Evolutionary conservation across 2,113 vertebrate genomes (phyloP).

Genomic region (Hypomesus transpacificus): DNA sequence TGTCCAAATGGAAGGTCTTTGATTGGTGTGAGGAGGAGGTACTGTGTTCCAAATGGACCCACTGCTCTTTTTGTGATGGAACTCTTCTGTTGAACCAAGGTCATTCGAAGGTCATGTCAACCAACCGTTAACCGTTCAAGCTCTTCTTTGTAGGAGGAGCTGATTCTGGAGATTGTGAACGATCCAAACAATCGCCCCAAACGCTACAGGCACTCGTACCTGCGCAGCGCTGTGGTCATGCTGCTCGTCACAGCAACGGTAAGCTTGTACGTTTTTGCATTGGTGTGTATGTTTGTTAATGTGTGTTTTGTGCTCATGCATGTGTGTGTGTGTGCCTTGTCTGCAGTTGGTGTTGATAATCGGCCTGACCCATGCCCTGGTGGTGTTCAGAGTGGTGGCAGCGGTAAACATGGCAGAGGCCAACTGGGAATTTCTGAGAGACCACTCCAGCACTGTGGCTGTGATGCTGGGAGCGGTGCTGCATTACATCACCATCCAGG

Average conservation of each 20-base stretch:
- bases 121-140: neutral
- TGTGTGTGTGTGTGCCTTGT: neutral
- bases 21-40: conserved; percentile 91
- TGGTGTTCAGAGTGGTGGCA: conserved; percentile 80
- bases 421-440: conserved; percentile 49
- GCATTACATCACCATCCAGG: conserved; percentile 84
- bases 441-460: conserved; percentile 68
- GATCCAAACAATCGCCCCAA: conserved; percentile 51
- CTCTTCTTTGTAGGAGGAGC: conserved; percentile 77
- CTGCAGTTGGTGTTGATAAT: conserved; percentile 82
- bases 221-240: conserved; percentile 71
- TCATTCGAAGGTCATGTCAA: neutral
- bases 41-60: neutral
- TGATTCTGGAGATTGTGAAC: conserved; percentile 80
- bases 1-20: conserved; percentile 79
- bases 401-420: conserved; percentile 63
- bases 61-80: no score
- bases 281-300: conserved; percentile 20
- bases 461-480: conserved; percentile 80
- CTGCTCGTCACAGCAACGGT: conserved; percentile 80
- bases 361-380: conserved; percentile 77
- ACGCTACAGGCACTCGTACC: conserved; percentile 77
- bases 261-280: conserved; percentile 24
- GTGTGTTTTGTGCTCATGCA: conserved; percentile 28
- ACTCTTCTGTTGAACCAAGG: no score